Evolutionary conservation across 2,888 invertebrate genomes (phyloP), one percentile per base, ranked within the genome.

Genomic region (Deilephila porcellus): DNA sequence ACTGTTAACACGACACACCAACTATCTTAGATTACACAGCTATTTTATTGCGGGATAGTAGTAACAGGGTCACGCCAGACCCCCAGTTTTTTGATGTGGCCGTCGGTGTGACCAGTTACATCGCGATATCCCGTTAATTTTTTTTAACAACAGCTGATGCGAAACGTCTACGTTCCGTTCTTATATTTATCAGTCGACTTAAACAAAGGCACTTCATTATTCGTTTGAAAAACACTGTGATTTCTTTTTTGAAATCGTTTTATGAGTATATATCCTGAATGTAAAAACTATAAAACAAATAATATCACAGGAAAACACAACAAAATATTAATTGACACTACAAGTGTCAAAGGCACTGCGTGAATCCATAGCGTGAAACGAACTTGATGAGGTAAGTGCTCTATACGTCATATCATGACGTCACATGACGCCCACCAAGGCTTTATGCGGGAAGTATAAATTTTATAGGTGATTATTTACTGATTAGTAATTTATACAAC

Each of bases 51-150:
- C 88, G 91, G 89, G 88, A 92, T 93, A 92, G 92, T 93, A 93
- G 87, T 93, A 94, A 93, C 93, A 94, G 94, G 93, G 94, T 94
- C 94, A 94, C 94, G 93, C 93, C 91, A 94, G 91, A 92, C 93
- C 93, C 93, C 92, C 92, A 90, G 91, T 92, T 90, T 86, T 93
- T 94, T 93, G 94, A 94, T 94, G 94, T 94, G 94, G 94, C 94
- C 91, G 93, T 91, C 92, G 83, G 93, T 92, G 94, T 94, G 93
- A 93, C 94, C 94, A 94, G 92, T 91, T 90, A 88, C 85, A 87
- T 91, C 88, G 86, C 86, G 88, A 90, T 91, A 87, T 93, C 93
- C 93, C 94, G 93, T 93, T 93, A 93, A 82, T 93, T 93, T 93
- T 93, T 90, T 93, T 93, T 91, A 89, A 86, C 89, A 94, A 93